Conservation (phyloP, 2,888 invertebrate genomes). For the Noctua comes region DNA sequence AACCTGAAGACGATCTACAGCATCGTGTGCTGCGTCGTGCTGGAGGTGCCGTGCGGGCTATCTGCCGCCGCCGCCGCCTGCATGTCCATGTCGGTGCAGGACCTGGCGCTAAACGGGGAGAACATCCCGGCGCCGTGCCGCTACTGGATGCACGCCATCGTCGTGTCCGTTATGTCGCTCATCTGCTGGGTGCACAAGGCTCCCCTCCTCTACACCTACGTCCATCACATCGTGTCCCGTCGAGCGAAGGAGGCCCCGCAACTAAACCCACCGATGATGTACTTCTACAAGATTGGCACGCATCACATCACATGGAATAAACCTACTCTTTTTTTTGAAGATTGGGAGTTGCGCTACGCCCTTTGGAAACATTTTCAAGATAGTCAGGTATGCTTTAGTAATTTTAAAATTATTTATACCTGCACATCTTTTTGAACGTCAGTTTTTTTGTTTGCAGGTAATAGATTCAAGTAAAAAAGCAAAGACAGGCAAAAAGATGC, state of each 20-base stretch:
- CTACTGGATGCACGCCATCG: conserved; percentile 91
- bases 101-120: conserved; percentile 84
- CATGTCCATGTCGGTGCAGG: conserved; percentile 91
- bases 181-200: conserved; percentile 92
- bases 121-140: conserved; percentile 76
- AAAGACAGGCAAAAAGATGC: conserved; percentile 61
- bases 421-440: neutral
- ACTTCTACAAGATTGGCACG: conserved; percentile 87
- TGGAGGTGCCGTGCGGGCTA: conserved; percentile 91
- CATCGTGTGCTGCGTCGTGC: conserved; percentile 88
- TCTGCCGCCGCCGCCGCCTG: conserved; percentile 91
- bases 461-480: neutral
- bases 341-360: conserved; percentile 92
- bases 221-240: conserved; percentile 89
- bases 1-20: conserved; percentile 90
- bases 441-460: conserved; percentile 35
- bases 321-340: conserved; percentile 91
- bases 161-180: conserved; percentile 91
- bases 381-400: conserved; percentile 18
- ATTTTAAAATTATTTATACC: neutral
- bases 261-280: conserved; percentile 91
- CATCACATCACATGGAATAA: conserved; percentile 91
- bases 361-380: conserved; percentile 91
- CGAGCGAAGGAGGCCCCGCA: conserved; percentile 92
- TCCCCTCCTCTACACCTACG: conserved; percentile 89